These are phyloP conservation scores for Riparia riparia DNA, from an alignment of 2,113 vertebrate genomes.

Conservation along the genomic window DNA sequence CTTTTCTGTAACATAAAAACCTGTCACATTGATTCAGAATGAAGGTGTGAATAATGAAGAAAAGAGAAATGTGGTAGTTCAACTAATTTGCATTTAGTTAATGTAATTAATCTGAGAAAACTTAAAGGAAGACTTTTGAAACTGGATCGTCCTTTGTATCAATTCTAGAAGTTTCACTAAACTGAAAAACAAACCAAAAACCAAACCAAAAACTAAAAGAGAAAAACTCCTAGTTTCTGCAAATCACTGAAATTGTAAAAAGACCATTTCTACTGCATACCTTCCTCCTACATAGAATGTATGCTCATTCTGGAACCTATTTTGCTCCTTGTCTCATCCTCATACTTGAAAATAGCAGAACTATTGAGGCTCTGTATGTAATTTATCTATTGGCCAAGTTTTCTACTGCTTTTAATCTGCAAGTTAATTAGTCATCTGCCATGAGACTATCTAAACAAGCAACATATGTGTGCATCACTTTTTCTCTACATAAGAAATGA, in stretches of 20 bases:
- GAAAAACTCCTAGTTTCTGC: background rate
- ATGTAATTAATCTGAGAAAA: background rate
- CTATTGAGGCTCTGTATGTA: background rate
- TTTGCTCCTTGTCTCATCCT: background rate
- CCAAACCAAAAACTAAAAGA: background rate
- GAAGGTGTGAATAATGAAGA: background rate
- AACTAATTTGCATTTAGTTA: background rate
- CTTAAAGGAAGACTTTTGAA: background rate
- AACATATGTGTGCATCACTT: background rate
- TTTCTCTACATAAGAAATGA: background rate
- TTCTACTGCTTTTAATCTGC: background rate
- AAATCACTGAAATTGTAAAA: background rate
- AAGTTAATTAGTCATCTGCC: background rate
- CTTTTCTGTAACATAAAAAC: background rate
- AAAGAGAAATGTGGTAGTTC: background rate
- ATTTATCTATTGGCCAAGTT: background rate
- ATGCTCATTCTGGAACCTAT: background rate
- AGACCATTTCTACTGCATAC: background rate
- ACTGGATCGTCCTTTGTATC: background rate
- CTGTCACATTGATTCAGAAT: background rate
- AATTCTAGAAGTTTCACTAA: background rate
- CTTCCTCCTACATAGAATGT: background rate
- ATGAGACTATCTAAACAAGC: background rate
- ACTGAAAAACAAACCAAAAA: background rate
- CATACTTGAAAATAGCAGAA: background rate